Evolutionary conservation across 2,797 vertebrate genomes (phyloP), one percentile per base, ranked within the genome.

Genomic region (Dromococcyx pavoninus): DNA sequence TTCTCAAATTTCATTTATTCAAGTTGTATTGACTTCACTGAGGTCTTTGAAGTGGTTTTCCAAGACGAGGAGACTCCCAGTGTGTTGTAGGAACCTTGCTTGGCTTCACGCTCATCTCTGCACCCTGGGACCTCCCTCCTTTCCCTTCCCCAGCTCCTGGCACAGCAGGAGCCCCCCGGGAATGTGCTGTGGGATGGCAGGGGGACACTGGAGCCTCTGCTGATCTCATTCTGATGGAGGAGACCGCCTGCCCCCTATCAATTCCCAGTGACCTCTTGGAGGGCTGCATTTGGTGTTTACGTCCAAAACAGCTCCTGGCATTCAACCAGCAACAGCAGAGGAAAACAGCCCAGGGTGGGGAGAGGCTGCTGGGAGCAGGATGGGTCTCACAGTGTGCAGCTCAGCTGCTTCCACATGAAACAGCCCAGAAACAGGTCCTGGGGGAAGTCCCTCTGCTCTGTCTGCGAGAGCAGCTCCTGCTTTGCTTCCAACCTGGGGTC

Each of bases 381-480:
- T 50, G 44, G 70, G 17, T n/a, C 30, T 67, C 3, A 2, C 6
- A 4, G 35, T n/a, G 19, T 27, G 27, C 65, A 23, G 23, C 61
- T 35, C 37, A 53, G 50, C 25, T 14, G 4, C 14, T 32, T 27
- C 30, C 44, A 11, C 0, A 9, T 18, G 9, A 41, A 74, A 17
- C 27, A 15, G 33, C 64, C 66, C 10, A 4, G 27, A 71, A 85
- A 37, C 0, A 5, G 32, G 27, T 16, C 41, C 8, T 0, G 0
- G n/a, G 44, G 44, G 6, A 46, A 46, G 46, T 46, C 19, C 46
- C 46, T 46, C 21, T 13, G 23, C 35, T 30, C n/a, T 28, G 23
- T 15, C 18, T 0, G 4, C 53, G 39, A 30, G 4, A n/a, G 41
- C 32, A 60, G 60, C 60, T 28, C n/a, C 60, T n/a, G 39, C 33